A percentile compares a stretch with the other conserved stretches of the same genome.
phyloP scores from a whole-genome alignment of 1,140 invertebrate species.

The Aphelenchoides fujianensis region DNA sequence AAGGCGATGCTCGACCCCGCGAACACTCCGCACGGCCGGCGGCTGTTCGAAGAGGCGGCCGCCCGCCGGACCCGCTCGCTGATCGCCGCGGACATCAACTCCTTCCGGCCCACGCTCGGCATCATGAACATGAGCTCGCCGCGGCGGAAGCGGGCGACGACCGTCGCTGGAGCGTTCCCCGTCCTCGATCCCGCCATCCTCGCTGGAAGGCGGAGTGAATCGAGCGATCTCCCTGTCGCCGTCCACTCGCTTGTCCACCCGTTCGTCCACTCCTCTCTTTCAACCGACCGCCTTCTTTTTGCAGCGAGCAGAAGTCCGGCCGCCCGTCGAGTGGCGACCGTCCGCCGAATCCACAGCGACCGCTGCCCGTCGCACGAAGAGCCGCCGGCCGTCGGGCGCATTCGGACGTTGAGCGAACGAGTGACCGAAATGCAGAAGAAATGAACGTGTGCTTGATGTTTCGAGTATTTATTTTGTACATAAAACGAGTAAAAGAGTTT shows the following conservation, averaged over 20 bases:
- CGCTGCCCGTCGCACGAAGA: neutral
- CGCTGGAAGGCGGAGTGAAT: neutral
- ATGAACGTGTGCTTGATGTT: neutral
- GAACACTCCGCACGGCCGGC: neutral
- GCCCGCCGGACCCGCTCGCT: constrained; percentile 5
- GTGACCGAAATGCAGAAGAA: neutral
- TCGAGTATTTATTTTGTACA: neutral
- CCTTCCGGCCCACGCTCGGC: constrained; percentile 10
- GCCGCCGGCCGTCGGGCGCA: neutral
- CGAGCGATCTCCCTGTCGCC: neutral
- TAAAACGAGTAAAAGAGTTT: constrained; percentile 5
- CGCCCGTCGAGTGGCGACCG: neutral
- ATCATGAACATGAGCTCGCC: constrained; percentile 12
- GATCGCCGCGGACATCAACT: constrained; percentile 15
- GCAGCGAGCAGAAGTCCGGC: neutral
- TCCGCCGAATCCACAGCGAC: neutral
- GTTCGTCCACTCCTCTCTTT: neutral
- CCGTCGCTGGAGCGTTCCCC: neutral
- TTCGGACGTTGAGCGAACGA: neutral
- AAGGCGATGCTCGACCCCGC: constrained; percentile 11
- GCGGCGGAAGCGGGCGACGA: neutral
- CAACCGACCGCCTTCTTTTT: neutral
- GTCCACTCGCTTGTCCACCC: neutral
- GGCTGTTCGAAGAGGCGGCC: neutral
- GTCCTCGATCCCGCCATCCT: neutral